Base-by-base conservation (phyloP, 2,797 vertebrate genomes). In the Lithobates pipiens region DNA sequence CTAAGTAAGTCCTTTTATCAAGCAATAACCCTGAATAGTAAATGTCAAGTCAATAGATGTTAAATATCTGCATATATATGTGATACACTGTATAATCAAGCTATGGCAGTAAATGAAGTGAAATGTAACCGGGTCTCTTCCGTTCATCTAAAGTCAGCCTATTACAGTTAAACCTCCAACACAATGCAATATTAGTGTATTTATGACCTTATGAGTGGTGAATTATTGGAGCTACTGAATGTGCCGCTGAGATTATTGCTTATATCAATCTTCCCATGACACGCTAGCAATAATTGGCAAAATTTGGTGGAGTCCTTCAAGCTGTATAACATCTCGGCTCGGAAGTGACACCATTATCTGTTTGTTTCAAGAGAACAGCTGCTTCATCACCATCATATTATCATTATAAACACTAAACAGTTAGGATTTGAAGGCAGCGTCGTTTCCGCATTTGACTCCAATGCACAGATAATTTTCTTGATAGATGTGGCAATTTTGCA, bases 401-500 rank as follows among this genome's bases (percentile, higher is more conserved):
- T 87, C 85, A 87, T 87, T 87, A 87, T 83, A 87, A 87, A 87
- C 81, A 87, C 85, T 87, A 87, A 87, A 87, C 85, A 83, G 85
- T 87, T 83, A 74, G 80, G 77, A 79, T 87, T 61, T 87, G 76
- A 87, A 87, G 76, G 80, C 85, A 54, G 76, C 70, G 79, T 72
- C 79, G 85, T 73, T 76, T 83, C 75, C 13, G 85, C 50, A 87
- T 87, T 87, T 87, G 81, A 87, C 85, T 87, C 81, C 85, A 83
- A 83, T 75, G 76, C 81, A 61, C 85, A 83, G 80, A 83, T 87
- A 87, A 87, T 87, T 83, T 87, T 50, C 61, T 42, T 87, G 85
- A 87, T 87, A 87, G 81, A 87, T 87, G 85, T 34, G 72, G 85
- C 85, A 87, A 87, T 87, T 83, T 87, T 87, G 75, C 85, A 83